Evolutionary conservation across 2,797 vertebrate species (phyloP).

Genomic region (Pteronotus mesoamericanus): DNA sequence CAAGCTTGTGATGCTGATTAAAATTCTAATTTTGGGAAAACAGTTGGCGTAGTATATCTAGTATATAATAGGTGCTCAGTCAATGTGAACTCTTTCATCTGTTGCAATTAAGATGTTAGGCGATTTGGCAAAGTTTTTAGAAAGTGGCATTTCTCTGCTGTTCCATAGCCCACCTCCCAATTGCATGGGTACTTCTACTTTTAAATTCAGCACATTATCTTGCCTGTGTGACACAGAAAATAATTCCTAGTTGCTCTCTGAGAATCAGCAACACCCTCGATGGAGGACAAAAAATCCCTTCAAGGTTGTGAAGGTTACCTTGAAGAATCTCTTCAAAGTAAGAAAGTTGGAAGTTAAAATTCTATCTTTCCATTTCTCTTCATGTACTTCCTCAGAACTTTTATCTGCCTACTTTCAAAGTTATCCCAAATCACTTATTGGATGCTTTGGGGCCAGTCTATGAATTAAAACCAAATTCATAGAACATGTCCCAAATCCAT

Average conservation of each 20-base stretch:
- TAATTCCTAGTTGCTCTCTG: not conserved
- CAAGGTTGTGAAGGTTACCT: not conserved
- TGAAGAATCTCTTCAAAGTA: constrained; percentile 5
- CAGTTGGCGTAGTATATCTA: not conserved
- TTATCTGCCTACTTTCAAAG: not conserved
- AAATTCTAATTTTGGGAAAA: not conserved
- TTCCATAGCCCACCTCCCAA: not conserved
- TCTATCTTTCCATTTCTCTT: not conserved
- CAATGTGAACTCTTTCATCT: not conserved
- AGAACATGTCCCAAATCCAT: not conserved
- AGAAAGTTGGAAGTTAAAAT: not conserved
- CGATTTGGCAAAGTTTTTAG: not conserved
- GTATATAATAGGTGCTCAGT: not conserved
- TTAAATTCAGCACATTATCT: not conserved
- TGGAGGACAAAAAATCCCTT: not conserved
- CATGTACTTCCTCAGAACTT: not conserved
- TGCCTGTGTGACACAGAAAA: not conserved
- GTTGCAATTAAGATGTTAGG: not conserved
- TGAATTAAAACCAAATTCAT: constrained; percentile 40
- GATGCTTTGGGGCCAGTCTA: not conserved
- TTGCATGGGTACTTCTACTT: not conserved
- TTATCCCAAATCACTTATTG: constrained; percentile 17
- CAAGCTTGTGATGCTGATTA: not conserved
- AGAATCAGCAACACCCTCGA: not conserved
- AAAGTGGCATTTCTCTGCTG: not conserved